These are phyloP conservation scores for Mormyrus proboscirostris DNA, from an alignment of 2,797 vertebrate species.

Conservation along the genomic window DNA sequence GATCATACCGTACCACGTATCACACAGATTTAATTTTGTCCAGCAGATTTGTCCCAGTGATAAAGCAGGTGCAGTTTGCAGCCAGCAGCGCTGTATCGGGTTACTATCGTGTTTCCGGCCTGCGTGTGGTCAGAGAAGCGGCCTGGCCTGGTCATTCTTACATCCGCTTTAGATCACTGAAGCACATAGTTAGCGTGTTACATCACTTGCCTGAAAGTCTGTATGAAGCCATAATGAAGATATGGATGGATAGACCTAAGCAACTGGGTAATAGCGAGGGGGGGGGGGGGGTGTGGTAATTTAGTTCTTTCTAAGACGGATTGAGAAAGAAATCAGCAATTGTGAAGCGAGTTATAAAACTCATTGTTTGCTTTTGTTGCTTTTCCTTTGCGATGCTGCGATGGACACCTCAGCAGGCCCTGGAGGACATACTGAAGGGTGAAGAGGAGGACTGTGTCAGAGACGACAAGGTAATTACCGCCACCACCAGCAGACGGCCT, in stretches of 20 bases:
- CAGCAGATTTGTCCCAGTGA: background rate
- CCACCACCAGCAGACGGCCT: conserved; percentile 63
- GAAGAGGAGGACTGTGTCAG: conserved; percentile 98
- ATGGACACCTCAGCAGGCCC: conserved; percentile 68
- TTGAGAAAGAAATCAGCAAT: background rate
- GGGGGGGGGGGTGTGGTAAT: background rate
- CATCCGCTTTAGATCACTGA: conserved; percentile 59
- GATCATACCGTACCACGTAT: background rate
- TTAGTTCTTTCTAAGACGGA: background rate
- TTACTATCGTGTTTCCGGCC: background rate
- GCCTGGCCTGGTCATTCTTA: conserved; percentile 38
- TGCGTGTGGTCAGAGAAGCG: background rate
- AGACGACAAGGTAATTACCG: conserved; percentile 99
- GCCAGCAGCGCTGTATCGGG: background rate
- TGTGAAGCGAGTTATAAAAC: background rate
- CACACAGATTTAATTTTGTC: background rate
- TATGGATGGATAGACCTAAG: conserved; percentile 21
- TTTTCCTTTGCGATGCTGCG: conserved; percentile 27
- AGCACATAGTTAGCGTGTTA: conserved; percentile 63
- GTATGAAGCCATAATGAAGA: conserved; percentile 28
- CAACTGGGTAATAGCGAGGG: conserved; percentile 8
- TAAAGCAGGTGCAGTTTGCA: background rate
- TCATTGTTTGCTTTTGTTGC: conserved; percentile 44
- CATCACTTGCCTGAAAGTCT: conserved; percentile 46
- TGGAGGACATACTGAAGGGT: conserved; percentile 95